Evolutionary conservation across 2,888 invertebrate species (phyloP).

Genomic region (Agonopterix alstromeriana): DNA sequence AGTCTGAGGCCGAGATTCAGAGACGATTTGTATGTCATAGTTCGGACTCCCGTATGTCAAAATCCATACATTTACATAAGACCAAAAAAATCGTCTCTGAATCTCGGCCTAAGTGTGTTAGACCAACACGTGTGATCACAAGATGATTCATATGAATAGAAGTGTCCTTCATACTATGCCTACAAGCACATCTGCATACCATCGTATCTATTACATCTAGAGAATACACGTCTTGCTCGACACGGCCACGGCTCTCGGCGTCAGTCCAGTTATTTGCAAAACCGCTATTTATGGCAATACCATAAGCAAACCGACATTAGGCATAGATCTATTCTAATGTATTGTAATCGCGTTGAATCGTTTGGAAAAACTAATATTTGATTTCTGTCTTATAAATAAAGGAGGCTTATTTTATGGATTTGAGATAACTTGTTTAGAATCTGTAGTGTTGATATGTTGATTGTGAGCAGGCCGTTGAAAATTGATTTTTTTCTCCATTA

Average conservation of each 20-base stretch:
- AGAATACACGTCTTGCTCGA: slow-evolving; percentile 36
- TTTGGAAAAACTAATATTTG: neutral
- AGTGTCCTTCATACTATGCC: slow-evolving; percentile 1
- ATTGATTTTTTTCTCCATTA: no score
- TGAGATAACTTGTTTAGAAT: neutral
- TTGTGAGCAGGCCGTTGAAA: no score
- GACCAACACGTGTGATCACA: no score
- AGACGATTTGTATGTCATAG: no score
- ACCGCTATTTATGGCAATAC: slow-evolving; percentile 69
- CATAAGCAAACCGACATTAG: slow-evolving; percentile 48
- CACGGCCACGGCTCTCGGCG: slow-evolving; percentile 46
- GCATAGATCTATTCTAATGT: slow-evolving; percentile 19
- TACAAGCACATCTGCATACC: slow-evolving; percentile 19
- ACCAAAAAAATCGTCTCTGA: no score
- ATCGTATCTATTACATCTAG: slow-evolving; percentile 35
- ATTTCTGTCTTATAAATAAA: neutral
- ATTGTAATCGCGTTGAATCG: neutral
- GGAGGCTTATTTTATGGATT: neutral
- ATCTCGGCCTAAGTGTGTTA: no score
- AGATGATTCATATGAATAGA: no score
- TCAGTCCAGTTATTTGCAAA: slow-evolving; percentile 70
- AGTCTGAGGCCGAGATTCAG: no score
- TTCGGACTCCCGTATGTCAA: no score
- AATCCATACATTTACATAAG: no score
- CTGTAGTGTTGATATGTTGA: neutral